Evolutionary conservation across 1,140 invertebrate species (phyloP), one percentile per base, ranked within the genome.

Genomic region (Hypsibius dujardini): DNA sequence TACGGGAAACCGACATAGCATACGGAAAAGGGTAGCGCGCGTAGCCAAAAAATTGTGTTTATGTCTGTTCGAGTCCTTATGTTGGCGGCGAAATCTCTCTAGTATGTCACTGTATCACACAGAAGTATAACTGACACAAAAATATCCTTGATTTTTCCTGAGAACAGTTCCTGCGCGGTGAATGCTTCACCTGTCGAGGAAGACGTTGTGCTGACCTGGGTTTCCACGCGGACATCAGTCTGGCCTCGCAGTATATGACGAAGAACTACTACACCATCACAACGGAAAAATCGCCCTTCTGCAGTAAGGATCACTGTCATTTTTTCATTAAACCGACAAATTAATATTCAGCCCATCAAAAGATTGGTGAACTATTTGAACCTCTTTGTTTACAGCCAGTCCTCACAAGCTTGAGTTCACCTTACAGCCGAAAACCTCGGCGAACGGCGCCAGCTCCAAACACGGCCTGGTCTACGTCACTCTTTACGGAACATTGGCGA

Each of bases 221-320:
- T 12, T 56, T 7, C 7, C 50, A 56, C n/a, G 50, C n/a, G 50
- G 50, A 56, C n/a, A 56, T 12, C 7, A 12, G 7, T n/a, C n/a
- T 56, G 50, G 50, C 50, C 7, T n/a, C 7, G n/a, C 50, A n/a
- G 7, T 56, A 12, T 56, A 7, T 7, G 7, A 56, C 50, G 7
- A 56, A 56, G 50, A 56, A 56, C 7, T 56, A 56, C n/a, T 56
- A 56, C 50, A 56, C 50, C 7, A 56, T 56, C 28, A 56, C 50
- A n/a, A 56, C 50, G 50, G 50, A 56, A 56, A 56, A 56, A n/a
- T 56, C 50, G n/a, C 50, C 50, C n/a, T 56, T 56, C 50, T 56
- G 50, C 50, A 56, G 50, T 56, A 56, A 56, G 28, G 28, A 28
- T 28, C 28, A 28, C 28, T 28, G 28, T 28, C 28, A 28, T 28